Evolutionary conservation across 2,888 invertebrate species (phyloP), one percentile per base, ranked within the genome.

Genomic region (Beris chalybata): DNA sequence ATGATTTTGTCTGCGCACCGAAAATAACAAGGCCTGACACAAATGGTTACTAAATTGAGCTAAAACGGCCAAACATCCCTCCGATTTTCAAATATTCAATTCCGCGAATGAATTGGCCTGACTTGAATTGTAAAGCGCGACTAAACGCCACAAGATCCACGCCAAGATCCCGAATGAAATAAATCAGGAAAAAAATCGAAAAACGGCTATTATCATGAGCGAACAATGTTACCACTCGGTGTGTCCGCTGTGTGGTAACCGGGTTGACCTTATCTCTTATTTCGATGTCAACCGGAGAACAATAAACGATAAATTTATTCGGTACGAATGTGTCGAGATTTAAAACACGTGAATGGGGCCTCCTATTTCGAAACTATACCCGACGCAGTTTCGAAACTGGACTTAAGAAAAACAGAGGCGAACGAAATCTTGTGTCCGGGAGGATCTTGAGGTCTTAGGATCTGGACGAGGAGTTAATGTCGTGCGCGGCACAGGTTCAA

Each of bases 281-380:
- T 61, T 61, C 50, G 50, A 61, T 61, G 61, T 61, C 61, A 61
- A 13, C 31, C 4, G 30, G 9, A 50, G 52, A 61, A 61, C 61
- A 61, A 61, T 61, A 61, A 61, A 61, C 61, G 61, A 61, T 61
- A 61, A 61, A 52, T 61, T 22, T 61, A 61, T 61, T 50, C 52
- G 22, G 38, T 9, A 32, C 50, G 50, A 52, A 61, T 61, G 61
- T 61, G 61, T 61, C 61, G 61, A 61, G 61, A 52, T 61, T 61
- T 38, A 38, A 38, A 9, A 7, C 38, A 9, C 9, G 9, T 38
- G 38, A 9, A 7, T 5, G 9, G 9, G 38, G 38, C 38, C 38
- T 38, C 38, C 38, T 38, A 38, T 5, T 38, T 38, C 38, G 38
- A 38, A 9, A 38, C 38, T 9, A 4, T 32, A 38, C 5, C 38